Base-by-base conservation (phyloP, 2,888 invertebrate species). In the Drosophila picticornis region DNA sequence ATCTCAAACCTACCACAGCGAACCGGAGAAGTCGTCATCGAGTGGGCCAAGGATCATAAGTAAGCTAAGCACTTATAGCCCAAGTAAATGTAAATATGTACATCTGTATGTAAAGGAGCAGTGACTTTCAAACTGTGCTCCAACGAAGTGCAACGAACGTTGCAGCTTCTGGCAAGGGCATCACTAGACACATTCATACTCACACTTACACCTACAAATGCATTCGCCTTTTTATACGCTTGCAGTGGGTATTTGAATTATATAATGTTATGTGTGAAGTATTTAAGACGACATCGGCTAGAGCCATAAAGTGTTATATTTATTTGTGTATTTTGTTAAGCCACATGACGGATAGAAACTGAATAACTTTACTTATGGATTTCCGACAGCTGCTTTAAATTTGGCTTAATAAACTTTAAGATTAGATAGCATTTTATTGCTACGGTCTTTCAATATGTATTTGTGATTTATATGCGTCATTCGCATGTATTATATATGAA, bases 1-100 rank as follows among this genome's bases (percentile, higher is more conserved):
- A 5, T 32, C 31, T 46, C 43, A 38, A 51, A 36, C 61, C 27
- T 34, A 27, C 38, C 36, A 6, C 27, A 22, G 36, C 57, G 62
- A 60, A 27, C 61, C 63, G 50, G 57, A 57, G 66, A 71, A 78
- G 72, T 72, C 69, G 65, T 72, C 88, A 90, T 84, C 84, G 90
- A 84, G 90, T 84, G 88, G 90, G 88, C 88, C 90, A 81, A 81
- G 72, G 88, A 88, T 53, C 86, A 88, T 85, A 85, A 85, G 84
- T 85, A 88, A 85, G 89, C 90, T 88, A 85, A 90, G 84, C 87
- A 90, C 89, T 85, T 84, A 75, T 53, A 51, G 83, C 65, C 73
- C 71, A 68, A 88, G 88, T 83, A 85, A 83, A 85, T 84, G 86
- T 88, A 80, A 75, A 80, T 72, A 79, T 25, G 27, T n/a, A 27